Percentiles rank a stretch among this genome's conserved stretches.
phyloP scores from a whole-genome alignment of 2,113 vertebrate species.

The Cottus gobio region DNA sequence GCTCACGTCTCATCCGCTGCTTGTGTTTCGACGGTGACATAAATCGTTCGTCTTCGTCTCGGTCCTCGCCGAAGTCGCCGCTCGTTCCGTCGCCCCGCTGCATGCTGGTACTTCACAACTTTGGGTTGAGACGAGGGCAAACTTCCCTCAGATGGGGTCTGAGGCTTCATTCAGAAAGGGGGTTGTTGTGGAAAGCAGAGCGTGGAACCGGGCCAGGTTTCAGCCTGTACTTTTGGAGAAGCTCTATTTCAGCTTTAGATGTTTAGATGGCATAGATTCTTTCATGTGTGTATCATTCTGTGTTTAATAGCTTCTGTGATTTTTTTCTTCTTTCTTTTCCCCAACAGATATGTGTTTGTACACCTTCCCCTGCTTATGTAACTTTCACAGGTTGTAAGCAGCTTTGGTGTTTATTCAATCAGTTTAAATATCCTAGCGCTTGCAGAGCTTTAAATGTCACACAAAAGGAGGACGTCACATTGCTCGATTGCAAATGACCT shows the following conservation, averaged over 20 bases:
- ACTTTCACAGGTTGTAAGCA: slow-evolving; percentile 42
- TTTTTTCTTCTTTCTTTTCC: no score
- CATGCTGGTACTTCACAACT: slow-evolving; percentile 19
- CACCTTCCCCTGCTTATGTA: slow-evolving; percentile 49
- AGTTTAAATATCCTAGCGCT: slow-evolving; percentile 1
- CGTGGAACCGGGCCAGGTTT: neutral
- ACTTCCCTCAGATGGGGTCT: neutral
- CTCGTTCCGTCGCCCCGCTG: neutral
- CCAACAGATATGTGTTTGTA: slow-evolving; percentile 3
- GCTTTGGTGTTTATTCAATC: slow-evolving; percentile 46
- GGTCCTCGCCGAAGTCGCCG: neutral
- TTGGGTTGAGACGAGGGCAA: neutral
- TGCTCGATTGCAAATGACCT: slow-evolving; percentile 4
- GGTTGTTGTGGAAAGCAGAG: neutral
- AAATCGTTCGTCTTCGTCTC: neutral
- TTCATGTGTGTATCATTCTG: neutral
- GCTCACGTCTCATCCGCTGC: neutral
- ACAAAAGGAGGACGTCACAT: neutral
- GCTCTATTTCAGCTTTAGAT: neutral
- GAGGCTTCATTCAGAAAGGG: neutral
- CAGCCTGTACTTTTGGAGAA: neutral
- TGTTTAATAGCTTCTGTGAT: neutral
- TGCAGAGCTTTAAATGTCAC: neutral
- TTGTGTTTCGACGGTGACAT: neutral
- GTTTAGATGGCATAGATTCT: neutral